These are phyloP conservation scores for Saturnia pavonia DNA, from an alignment of 2,888 invertebrate species.

Conservation along the genomic window DNA sequence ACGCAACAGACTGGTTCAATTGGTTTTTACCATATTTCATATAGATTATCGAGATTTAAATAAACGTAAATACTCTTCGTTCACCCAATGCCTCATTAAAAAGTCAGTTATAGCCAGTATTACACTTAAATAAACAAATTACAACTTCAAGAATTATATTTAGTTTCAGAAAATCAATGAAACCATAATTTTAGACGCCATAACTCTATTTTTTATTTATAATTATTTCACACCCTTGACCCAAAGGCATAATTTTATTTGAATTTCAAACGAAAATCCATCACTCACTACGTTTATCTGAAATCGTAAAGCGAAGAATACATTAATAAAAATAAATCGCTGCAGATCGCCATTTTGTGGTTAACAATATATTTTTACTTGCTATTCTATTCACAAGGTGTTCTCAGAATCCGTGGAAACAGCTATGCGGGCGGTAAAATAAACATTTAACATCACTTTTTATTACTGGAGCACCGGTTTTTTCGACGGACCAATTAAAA, in stretches of 20 bases:
- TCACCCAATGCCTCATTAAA: background rate
- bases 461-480: conserved; percentile 41
- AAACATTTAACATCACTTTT: conserved; percentile 43
- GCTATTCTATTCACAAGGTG: conserved; percentile 25
- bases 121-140: too few relatives aligned
- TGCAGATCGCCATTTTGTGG: conserved; percentile 26
- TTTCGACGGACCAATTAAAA: conserved; percentile 50
- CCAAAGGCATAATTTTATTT: conserved; percentile 5
- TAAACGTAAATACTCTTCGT: background rate
- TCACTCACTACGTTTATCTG: conserved; percentile 15
- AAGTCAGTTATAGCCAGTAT: background rate
- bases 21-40: too few relatives aligned
- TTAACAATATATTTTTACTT: conserved; percentile 24
- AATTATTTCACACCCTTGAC: conserved; percentile 9
- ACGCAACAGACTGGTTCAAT: too few relatives aligned
- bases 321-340: conserved; percentile 20
- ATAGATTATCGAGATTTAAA: background rate
- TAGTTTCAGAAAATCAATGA: conserved; percentile 6
- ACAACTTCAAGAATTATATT: background rate
- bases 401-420: conserved; percentile 38
- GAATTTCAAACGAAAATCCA: conserved; percentile 14
- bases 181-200: background rate
- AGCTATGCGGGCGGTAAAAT: conserved; percentile 37
- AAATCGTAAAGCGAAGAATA: conserved; percentile 22
- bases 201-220: conserved; percentile 1